Conservation (phyloP, 2,797 vertebrate genomes). For the Scolopax bukidnonensis region DNA sequence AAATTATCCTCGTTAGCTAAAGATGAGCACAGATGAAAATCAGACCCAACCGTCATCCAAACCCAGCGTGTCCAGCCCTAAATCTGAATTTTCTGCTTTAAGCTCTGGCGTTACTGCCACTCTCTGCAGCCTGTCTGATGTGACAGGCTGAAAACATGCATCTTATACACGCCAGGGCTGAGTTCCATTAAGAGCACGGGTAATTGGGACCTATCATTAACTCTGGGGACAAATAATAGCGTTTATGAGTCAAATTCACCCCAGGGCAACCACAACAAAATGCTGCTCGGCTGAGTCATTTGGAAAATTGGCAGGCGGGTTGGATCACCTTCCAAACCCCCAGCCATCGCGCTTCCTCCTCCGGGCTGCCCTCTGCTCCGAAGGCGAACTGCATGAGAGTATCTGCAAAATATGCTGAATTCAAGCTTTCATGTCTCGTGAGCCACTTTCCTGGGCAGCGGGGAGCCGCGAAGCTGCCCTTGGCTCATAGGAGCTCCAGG, state of each 20-base stretch:
- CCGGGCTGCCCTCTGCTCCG: background rate
- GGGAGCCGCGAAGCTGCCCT: background rate
- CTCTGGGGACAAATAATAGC: slow-evolving; percentile 55
- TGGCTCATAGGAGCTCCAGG: accelerated
- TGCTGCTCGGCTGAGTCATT: slow-evolving; percentile 57
- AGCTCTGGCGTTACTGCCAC: background rate
- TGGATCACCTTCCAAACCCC: background rate
- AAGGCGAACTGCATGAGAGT: accelerated
- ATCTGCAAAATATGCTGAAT: background rate
- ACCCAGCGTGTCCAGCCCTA: background rate
- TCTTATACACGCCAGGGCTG: background rate
- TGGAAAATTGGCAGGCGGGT: slow-evolving; percentile 30
- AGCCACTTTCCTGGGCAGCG: background rate
- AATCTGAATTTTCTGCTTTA: background rate
- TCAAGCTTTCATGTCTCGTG: background rate
- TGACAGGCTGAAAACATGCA: slow-evolving; percentile 33
- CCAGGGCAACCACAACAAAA: slow-evolving; percentile 45
- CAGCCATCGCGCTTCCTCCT: background rate
- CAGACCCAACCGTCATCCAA: background rate
- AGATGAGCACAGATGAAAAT: background rate
- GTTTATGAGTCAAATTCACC: slow-evolving; percentile 39
- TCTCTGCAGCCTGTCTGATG: slow-evolving; percentile 14
- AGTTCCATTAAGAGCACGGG: slow-evolving; percentile 31
- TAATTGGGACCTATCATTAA: slow-evolving; percentile 61
- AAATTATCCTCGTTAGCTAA: background rate